phyloP scores from a whole-genome alignment of 1,140 invertebrate species.

The Brachystomella parvula region DNA sequence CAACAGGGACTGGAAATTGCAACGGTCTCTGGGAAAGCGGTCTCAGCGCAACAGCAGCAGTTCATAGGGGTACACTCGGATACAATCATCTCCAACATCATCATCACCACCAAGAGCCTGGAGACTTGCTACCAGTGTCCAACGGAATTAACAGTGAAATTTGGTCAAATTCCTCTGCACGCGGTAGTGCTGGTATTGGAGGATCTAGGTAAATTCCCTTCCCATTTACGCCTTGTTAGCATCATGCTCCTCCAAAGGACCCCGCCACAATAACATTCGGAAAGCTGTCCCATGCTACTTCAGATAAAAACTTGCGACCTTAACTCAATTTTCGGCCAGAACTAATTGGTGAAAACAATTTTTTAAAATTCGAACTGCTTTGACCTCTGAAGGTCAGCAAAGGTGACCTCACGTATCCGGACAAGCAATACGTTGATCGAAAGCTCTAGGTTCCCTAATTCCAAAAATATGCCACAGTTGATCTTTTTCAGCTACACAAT shows the following conservation, averaged over 20 bases:
- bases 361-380: too few relatives aligned
- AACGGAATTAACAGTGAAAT: conserved; percentile 10
- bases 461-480: too few relatives aligned
- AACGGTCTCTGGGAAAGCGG: not conserved
- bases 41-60: not conserved
- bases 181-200: conserved; percentile 6
- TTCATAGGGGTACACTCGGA: conserved; percentile 12
- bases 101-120: conserved; percentile 17
- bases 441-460: too few relatives aligned
- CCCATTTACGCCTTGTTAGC: not conserved
- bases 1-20: not conserved
- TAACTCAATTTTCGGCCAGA: too few relatives aligned
- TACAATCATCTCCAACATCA: conserved; percentile 18
- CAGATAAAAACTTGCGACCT: not conserved
- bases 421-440: too few relatives aligned
- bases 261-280: not conserved
- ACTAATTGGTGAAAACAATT: too few relatives aligned
- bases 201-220: conserved; percentile 9
- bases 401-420: not conserved
- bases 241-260: not conserved
- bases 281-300: too few relatives aligned
- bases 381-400: too few relatives aligned
- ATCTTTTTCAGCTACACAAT: not conserved
- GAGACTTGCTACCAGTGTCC: conserved; percentile 16
- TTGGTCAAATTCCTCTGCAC: conserved; percentile 3